A percentile compares a stretch with the other conserved stretches of the same genome.
Evolutionary conservation across 2,113 vertebrate genomes (phyloP).

Genomic region (Donacobius atricapilla): DNA sequence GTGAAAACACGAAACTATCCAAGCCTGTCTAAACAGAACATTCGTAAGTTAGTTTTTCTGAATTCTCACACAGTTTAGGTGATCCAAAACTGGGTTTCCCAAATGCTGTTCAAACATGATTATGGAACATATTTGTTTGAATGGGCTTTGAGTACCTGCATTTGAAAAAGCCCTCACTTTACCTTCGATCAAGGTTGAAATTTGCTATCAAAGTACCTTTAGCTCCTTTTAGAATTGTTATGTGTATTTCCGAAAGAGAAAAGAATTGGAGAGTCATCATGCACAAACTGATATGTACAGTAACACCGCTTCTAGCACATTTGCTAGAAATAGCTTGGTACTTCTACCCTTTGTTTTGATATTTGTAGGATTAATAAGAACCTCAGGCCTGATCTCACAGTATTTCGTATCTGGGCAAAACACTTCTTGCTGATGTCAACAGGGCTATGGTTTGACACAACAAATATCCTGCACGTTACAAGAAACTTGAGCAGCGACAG

Average conservation of each 20-base stretch:
- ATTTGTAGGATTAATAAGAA: neutral
- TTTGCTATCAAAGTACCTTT: neutral
- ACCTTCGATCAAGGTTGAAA: neutral
- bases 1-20: neutral
- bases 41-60: neutral
- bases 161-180: neutral
- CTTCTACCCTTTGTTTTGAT: conserved; percentile 13
- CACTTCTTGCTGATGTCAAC: neutral
- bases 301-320: neutral
- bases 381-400: neutral
- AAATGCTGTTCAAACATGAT: neutral
- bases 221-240: neutral
- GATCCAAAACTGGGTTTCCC: neutral
- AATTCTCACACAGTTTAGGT: neutral
- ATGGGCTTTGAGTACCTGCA: neutral
- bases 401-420: conserved; percentile 1
- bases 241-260: neutral
- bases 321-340: neutral
- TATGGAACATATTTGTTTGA: neutral
- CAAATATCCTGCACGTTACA: neutral
- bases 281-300: neutral
- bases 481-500: neutral
- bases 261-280: neutral
- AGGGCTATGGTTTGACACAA: neutral
- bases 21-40: neutral